A percentile compares a stretch with the other conserved stretches of the same genome.
phyloP scores from a whole-genome alignment of 2,113 vertebrate species.

The Barbus barbus region DNA sequence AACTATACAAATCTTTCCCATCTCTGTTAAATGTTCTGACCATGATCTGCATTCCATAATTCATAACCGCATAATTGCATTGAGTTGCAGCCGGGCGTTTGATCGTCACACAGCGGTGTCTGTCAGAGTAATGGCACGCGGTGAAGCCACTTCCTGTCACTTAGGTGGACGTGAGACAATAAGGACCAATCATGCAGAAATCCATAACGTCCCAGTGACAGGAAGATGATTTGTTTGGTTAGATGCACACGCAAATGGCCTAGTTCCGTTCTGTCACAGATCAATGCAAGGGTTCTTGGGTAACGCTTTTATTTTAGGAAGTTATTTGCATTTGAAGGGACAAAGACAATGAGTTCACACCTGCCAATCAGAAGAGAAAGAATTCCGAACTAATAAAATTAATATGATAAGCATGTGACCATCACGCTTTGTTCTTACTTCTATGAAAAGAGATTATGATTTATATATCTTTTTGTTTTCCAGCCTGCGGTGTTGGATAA shows the following conservation, averaged over 20 bases:
- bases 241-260: neutral
- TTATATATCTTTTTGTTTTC: neutral
- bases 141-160: slow-evolving; percentile 17
- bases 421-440: neutral
- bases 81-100: neutral
- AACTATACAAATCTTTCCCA: neutral
- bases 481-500: slow-evolving; percentile 78
- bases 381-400: neutral
- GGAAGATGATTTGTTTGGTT: neutral
- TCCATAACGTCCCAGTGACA: neutral
- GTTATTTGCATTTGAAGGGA: neutral
- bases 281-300: neutral
- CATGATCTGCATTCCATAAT: neutral
- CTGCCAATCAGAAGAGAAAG: neutral
- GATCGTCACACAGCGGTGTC: neutral
- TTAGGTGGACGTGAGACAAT: neutral
- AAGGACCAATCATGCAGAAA: neutral
- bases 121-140: neutral
- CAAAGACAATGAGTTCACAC: neutral
- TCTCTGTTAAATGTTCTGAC: neutral
- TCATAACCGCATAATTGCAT: neutral
- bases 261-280: neutral
- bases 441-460: neutral
- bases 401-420: neutral
- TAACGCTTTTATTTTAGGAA: neutral